Conservation (phyloP, 2,113 vertebrate genomes). For the Oreochromis niloticus region DNA sequence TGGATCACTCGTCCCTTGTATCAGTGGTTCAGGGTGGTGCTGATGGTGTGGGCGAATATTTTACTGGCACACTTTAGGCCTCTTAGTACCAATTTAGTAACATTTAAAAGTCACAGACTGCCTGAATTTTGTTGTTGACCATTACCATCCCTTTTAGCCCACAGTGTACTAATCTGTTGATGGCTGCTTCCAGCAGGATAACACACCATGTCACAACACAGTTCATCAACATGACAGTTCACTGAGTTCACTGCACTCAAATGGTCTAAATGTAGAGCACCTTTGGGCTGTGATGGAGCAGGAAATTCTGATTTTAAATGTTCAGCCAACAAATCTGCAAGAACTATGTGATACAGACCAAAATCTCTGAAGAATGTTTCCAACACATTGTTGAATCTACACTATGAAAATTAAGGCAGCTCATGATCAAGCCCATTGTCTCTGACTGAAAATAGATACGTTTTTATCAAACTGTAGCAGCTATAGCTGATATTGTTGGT, state of each 20-base stretch:
- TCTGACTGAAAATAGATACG: not conserved
- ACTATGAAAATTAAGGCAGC: too few species aligned
- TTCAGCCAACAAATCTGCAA: too few species aligned
- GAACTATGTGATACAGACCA: too few species aligned
- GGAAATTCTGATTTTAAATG: too few species aligned
- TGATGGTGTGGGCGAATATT: not conserved
- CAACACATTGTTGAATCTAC: too few species aligned
- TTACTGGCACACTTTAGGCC: not conserved
- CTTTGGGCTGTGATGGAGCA: too few species aligned
- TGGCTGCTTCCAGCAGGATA: not conserved
- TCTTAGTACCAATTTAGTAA: not conserved
- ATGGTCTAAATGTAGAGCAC: too few species aligned
- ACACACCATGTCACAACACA: not conserved
- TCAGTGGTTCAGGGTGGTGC: not conserved
- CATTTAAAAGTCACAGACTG: not conserved
- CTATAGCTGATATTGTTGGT: not conserved
- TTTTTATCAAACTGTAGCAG: not conserved
- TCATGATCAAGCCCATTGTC: not conserved
- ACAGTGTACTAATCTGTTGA: not conserved
- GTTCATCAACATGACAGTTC: too few species aligned
- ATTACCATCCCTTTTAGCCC: not conserved
- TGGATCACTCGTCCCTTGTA: fast-evolving
- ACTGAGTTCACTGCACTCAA: too few species aligned
- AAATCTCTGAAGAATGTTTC: too few species aligned
- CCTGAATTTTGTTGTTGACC: not conserved